phyloP scores from a whole-genome alignment of 2,888 invertebrate species.

The Acanthoscelides obtectus region DNA sequence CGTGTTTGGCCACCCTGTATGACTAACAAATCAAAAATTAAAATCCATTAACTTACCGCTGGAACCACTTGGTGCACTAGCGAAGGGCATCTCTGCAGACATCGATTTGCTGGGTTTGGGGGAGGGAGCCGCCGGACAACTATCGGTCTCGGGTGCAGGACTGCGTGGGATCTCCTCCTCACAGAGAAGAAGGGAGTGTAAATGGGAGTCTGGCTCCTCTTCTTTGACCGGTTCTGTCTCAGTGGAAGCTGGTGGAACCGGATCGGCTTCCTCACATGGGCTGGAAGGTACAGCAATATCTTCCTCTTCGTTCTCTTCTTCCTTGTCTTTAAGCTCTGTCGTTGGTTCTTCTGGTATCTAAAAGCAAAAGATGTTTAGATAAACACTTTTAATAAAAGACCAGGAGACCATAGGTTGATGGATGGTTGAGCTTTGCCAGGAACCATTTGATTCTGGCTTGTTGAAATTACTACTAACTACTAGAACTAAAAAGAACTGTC shows the following conservation, averaged over 20 bases:
- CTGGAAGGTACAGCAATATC: slow-evolving; percentile 21
- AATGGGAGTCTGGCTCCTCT: slow-evolving; percentile 49
- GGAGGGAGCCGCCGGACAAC: slow-evolving; percentile 13
- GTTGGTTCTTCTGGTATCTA: background rate
- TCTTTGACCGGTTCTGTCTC: slow-evolving; percentile 25
- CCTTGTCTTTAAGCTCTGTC: slow-evolving; percentile 6
- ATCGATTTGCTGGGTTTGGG: slow-evolving; percentile 48
- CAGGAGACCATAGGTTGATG: too few relatives aligned
- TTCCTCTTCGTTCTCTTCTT: slow-evolving; percentile 18
- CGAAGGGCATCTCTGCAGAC: slow-evolving; percentile 64
- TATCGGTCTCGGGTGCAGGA: slow-evolving; percentile 64
- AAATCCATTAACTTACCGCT: slow-evolving; percentile 26
- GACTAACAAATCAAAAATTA: too few relatives aligned
- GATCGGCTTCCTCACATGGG: slow-evolving; percentile 18
- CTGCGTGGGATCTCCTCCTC: slow-evolving; percentile 90
- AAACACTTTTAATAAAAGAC: too few relatives aligned
- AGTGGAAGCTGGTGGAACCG: slow-evolving; percentile 21
- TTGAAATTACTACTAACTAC: too few relatives aligned
- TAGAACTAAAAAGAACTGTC: too few relatives aligned
- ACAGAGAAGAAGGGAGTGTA: slow-evolving; percentile 71
- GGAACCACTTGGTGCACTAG: slow-evolving; percentile 58
- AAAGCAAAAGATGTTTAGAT: background rate
- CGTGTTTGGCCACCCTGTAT: too few relatives aligned
- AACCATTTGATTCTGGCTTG: too few relatives aligned
- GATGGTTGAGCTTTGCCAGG: too few relatives aligned